Base-by-base conservation (phyloP, 2,888 invertebrate species). In the Leptarthrus brevirostris region DNA sequence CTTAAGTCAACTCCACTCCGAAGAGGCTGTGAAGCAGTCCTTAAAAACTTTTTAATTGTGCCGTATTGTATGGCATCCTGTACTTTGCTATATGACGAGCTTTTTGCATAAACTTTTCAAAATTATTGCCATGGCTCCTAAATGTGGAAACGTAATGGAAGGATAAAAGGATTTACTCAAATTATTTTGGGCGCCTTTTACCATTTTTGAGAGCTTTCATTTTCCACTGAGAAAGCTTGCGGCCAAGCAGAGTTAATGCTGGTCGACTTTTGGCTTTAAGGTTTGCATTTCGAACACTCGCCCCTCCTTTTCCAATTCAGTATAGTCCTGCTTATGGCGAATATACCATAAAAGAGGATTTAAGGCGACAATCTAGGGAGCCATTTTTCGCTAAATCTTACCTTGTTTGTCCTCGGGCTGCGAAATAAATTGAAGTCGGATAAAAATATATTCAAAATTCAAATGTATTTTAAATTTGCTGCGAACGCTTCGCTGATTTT, bases 391-490 rank as follows among this genome's bases (percentile, higher is more conserved):
- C 58, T 58, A 36, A 58, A 36, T 58, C 58, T 58, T 36, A 58
- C 58, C 58, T 58, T 58, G 22, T 16, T 34, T 36, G 3, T 12
- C 4, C 12, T 18, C 53, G 16, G 14, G 20, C 36, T 20, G 36
- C 1, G 58, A 58, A 58, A 58, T 58, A 58, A 58, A 58, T 30
- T 56, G 56, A 56, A 56, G 56, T 30, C 30, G 58, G 34, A 58
- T 36, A 58, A 58, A 36, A 58, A 58, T 58, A 58, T 58, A 58
- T 58, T 58, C 58, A 58, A 58, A 58, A 58, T 58, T 58, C 58
- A 58, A 58, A 58, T 58, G 58, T 58, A 18, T 58, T 58, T 58
- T 58, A 18, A 58, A 58, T 58, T 20, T 18, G 10, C 16, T n/a
- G 18, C 16, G 2, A 40, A 30, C 36, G 20, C 58, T 58, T 58